A percentile compares a stretch with the other conserved stretches of the same genome.
phyloP scores from a whole-genome alignment of 2,113 vertebrate species.

The Serinus canaria region DNA sequence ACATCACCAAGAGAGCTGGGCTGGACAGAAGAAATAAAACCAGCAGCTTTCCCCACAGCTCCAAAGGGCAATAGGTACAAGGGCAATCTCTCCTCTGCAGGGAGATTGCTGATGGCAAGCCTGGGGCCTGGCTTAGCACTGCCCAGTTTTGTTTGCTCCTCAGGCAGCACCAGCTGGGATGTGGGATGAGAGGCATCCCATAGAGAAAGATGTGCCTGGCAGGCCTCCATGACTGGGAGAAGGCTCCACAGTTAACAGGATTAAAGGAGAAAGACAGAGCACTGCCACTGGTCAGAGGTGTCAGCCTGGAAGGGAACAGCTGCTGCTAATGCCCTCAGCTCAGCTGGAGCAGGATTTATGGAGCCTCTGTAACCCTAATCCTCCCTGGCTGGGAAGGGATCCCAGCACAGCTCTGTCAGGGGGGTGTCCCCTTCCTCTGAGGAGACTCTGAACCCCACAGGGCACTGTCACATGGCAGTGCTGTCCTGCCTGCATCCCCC shows the following conservation, averaged over 20 bases:
- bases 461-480: accelerated
- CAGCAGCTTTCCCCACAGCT: background rate
- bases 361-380: background rate
- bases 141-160: background rate
- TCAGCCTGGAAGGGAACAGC: background rate
- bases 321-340: background rate
- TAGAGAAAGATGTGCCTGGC: background rate
- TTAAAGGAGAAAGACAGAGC: background rate
- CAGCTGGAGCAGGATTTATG: background rate
- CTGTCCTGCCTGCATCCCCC: background rate
- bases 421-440: background rate
- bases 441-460: background rate
- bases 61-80: background rate
- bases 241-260: background rate
- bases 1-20: background rate
- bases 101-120: accelerated
- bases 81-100: background rate
- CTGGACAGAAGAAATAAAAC: background rate
- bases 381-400: background rate
- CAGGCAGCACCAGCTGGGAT: background rate
- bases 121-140: background rate
- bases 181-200: background rate
- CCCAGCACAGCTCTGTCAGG: accelerated
- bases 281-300: accelerated
- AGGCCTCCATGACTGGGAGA: background rate